Evolutionary conservation across 2,888 invertebrate species (phyloP), one percentile per base, ranked within the genome.

Genomic region (Boloria selene): DNA sequence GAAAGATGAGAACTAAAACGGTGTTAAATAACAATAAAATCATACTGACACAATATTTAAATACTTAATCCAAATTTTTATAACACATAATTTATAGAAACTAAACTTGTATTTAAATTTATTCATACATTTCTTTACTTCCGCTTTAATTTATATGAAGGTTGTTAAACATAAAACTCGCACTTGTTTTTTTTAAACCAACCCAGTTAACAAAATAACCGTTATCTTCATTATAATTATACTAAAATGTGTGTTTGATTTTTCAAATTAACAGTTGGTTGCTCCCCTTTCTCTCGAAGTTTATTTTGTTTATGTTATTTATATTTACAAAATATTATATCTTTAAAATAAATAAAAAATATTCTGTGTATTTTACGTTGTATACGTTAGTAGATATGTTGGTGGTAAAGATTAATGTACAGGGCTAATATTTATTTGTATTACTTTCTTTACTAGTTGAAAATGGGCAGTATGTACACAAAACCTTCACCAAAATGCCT

Each of bases 171-270:
- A 56, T 45, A 45, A 56, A 44, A 45, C 44, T 59, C 49, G 31
- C 59, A 50, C 49, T 49, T 59, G 38, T 59, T 59, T 50, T 31
- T 59, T 18, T 14, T 7, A 18, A 38, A 49, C 38, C 50, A 59
- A 38, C 49, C 59, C 49, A 49, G 47, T 59, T 59, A 17, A 38
- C 47, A 49, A 49, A 49, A 49, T 17, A 13, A 49, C 59, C 50
- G 59, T 59, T 59, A 59, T 38, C 31, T 45, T 47, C 7, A 59
- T 59, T 18, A 59, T 26, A 17, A 58, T 47, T 58, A 26, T 31
- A 47, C 22, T 58, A 49, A 59, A 31, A 17, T 17, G 7, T 59
- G 31, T 49, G 49, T 31, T 18, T 44, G 17, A 47, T 59, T 49
- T 26, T 49, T 4, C 7, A 16, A 59, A 13, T 59, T 59, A 59